Base-by-base conservation (phyloP, 2,113 vertebrate genomes). In the Nibea coibor region DNA sequence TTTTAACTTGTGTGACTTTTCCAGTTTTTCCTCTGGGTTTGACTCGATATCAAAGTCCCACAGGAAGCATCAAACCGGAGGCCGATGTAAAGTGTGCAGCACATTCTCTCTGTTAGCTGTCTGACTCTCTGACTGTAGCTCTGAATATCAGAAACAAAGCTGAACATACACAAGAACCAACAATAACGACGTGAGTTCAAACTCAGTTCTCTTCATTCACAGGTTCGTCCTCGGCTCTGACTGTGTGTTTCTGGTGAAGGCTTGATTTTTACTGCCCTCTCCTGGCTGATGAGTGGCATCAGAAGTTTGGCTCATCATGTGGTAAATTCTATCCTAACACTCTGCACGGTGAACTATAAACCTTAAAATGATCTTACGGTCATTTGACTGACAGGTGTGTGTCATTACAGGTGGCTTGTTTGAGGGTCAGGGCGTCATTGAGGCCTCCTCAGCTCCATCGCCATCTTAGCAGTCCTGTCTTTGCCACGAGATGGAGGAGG, bases 241-340 rank as follows among this genome's bases (percentile, higher is more conserved):
- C 42, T 16, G 15, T 26, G 11, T 64, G 11, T 64, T n/a, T 42
- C 17, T 72, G 74, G 19, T 69, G 11, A 74, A 81, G 20, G 48
- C 39, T 86, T 28, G 79, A 75, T 59, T 24, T 74, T 43, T 89
- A 75, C 77, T 84, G 88, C 88, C 84, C 88, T 84, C 91, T 88
- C 2, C 0, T 82, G 89, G 84, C 66, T 24, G 56, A 47, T 81
- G 17, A 20, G 42, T 8, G 65, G 48, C 12, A 58, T 64, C 15
- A 81, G 15, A 64, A 22, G 24, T 48, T 22, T 10, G 51, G 8
- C 14, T 47, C 15, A 11, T 58, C 50, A 3, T 3, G 20, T 20
- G 35, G 1, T 19, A 28, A 22, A 1, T n/a, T 57, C 68, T 19
- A 3, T 12, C 26, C 5, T 17, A 24, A 5, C 2, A 1, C 12